Evolutionary conservation across 2,113 vertebrate genomes (phyloP), one percentile per base, ranked within the genome.

Genomic region (Rhegmatorhina hoffmannsi): DNA sequence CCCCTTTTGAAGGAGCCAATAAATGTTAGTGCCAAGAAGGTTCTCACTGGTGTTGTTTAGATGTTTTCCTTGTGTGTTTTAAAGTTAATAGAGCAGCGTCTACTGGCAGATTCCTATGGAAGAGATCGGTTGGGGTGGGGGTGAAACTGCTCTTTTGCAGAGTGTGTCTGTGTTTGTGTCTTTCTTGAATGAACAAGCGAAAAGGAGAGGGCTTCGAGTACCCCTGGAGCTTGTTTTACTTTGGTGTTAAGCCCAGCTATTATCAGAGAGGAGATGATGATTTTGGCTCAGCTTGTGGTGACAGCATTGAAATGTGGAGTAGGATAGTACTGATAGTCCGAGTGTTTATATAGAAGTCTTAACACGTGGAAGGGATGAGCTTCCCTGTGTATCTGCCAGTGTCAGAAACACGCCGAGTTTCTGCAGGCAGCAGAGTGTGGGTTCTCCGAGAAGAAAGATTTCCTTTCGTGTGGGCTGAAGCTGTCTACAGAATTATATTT

Each of bases 391-490:
- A 74, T 46, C 70, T 0, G 10, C 49, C 3, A 1, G 9, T 82
- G 84, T 70, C 77, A 69, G 88, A 40, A 84, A 63, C 90, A 10
- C 11, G 16, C 87, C 0, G 76, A 44, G 84, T 50, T 91, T 77
- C 46, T 92, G 89, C 76, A 93, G 76, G 81, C 85, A 66, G 76
- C 43, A 3, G 76, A 64, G 62, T 69, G 79, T 83, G 88, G 75
- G 80, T 40, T 95, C 79, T 77, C 52, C 1, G 8, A 91, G 89
- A 75, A 63, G 89, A n/a, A 95, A 94, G 85, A 87, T 95, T 97
- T 97, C 95, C 86, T 96, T 90, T 96, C 16, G 87, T 91, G 95
- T 96, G 93, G 93, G 92, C 83, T 87, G 86, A 66, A 95, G 85
- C 91, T 97, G 89, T 94, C 93, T 93, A 10, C 92, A 53, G 83